Conservation (phyloP, 2,888 invertebrate genomes). For the Melinaea menophilus region DNA sequence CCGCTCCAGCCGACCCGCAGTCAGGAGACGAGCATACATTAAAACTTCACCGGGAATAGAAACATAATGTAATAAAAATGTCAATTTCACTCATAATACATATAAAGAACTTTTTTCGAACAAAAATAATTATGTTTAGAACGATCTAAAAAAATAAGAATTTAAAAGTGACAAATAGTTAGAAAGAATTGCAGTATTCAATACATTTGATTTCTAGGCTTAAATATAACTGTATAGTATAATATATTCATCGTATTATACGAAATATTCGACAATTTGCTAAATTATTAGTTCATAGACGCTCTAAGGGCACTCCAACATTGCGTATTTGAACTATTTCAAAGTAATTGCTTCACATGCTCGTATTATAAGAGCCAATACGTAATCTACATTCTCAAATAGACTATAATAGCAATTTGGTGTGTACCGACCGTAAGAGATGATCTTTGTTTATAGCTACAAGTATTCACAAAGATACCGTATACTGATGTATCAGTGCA, state of each 20-base stretch:
- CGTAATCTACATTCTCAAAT: slow-evolving; percentile 73
- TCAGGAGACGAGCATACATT: slow-evolving; percentile 69
- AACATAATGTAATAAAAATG: slow-evolving; percentile 55
- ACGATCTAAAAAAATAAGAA: no score
- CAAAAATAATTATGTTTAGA: no score
- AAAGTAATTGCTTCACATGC: slow-evolving; percentile 64
- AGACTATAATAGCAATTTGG: slow-evolving; percentile 55
- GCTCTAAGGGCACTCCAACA: slow-evolving; percentile 55
- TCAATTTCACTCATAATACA: slow-evolving; percentile 12
- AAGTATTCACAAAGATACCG: slow-evolving; percentile 11
- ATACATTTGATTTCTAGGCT: not conserved
- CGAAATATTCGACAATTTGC: slow-evolving; percentile 29
- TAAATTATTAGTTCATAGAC: slow-evolving; percentile 37
- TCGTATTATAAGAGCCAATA: slow-evolving; percentile 60
- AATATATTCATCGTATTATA: slow-evolving; percentile 22
- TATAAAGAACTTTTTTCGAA: no score
- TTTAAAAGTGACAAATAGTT: no score
- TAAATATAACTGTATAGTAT: not conserved
- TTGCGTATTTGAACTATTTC: slow-evolving; percentile 62
- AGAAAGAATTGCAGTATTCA: no score
- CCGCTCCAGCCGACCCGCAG: slow-evolving; percentile 36
- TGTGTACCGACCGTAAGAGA: slow-evolving; percentile 42
- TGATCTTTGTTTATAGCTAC: slow-evolving; percentile 44
- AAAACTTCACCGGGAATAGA: slow-evolving; percentile 66
- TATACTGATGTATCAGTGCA: slow-evolving; percentile 14